Percentiles rank a stretch among this genome's conserved stretches.
Conservation (phyloP, 2,888 invertebrate genomes). For the Netelia fuscicornis region DNA sequence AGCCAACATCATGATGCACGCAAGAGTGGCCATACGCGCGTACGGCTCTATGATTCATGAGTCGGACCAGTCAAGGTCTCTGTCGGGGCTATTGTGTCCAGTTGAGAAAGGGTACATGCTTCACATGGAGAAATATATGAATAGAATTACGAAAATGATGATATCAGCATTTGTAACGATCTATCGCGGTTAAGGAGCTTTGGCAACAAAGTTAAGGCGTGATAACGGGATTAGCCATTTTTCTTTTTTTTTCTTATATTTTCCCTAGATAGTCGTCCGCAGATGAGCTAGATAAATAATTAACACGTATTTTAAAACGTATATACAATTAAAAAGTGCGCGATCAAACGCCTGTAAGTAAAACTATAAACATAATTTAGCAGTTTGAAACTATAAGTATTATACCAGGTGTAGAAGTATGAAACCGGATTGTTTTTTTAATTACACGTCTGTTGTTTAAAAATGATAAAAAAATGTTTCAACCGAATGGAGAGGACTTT, state of each 20-base stretch:
- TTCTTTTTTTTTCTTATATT: not conserved
- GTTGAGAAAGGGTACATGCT: not conserved
- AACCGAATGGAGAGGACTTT: too few relatives aligned
- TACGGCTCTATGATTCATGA: slow-evolving; percentile 1
- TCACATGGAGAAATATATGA: not conserved
- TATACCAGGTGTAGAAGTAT: too few relatives aligned
- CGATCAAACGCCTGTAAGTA: too few relatives aligned
- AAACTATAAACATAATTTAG: too few relatives aligned
- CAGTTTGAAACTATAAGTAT: too few relatives aligned
- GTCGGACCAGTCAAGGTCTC: not conserved
- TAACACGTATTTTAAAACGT: too few relatives aligned
- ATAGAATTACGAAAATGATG: not conserved
- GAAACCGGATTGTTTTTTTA: too few relatives aligned
- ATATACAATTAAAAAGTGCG: too few relatives aligned
- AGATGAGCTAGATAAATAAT: too few relatives aligned
- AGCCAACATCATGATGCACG: not conserved
- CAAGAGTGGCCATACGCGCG: not conserved
- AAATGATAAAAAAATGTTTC: too few relatives aligned
- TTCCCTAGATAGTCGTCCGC: too few relatives aligned
- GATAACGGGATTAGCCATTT: not conserved
- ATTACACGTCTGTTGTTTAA: too few relatives aligned
- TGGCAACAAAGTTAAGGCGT: not conserved
- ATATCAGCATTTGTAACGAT: not conserved
- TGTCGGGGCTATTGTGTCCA: not conserved
- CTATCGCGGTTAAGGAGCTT: not conserved